Base-by-base conservation (phyloP, 2,797 vertebrate genomes). In the Amniataba percoides region DNA sequence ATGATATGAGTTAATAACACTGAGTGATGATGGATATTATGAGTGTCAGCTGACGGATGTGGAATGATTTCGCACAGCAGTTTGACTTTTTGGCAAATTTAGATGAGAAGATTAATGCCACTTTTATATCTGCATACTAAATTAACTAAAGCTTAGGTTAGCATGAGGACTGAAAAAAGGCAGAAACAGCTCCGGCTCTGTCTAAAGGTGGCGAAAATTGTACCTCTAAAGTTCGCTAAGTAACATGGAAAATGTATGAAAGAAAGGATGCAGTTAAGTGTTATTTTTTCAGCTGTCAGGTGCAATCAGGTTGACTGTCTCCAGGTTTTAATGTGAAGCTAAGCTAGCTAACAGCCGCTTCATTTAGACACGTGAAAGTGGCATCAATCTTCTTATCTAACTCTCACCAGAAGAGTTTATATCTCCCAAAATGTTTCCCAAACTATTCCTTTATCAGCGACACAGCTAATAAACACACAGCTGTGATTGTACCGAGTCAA, bases 401-500 rank as follows among this genome's bases (percentile, higher is more conserved):
- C 25, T 61, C 64, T 42, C 13, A 12, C 7, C 19, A 19, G 34
- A 13, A 64, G 60, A 55, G 15, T 3, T 4, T 15, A 2, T 2
- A 0, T 48, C 25, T 2, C 31, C 21, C 48, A 51, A 71, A 25
- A 1, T 1, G 8, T 31, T 77, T 61, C 27, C 12, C 48, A 46
- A 64, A 21, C 23, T 63, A 23, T 15, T 61, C 23, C 52, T 74
- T 69, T 34, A 14, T 39, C 12, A 25, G 31, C 10, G 39, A 16
- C 18, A 58, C 5, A 53, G 56, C 67, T 67, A 45, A 79, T 61
- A 76, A 61, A 58, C 11, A 40, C 69, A 77, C 51, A 66, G 76
- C 71, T 79, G 76, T 25, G 77, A 65, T 63, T 74, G 84, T 87
- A 91, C 86, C 81, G 40, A 76, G 60, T 80, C 43, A 19, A 65